A percentile compares a stretch with the other conserved stretches of the same genome.
Conservation (phyloP, 2,113 vertebrate species). For the Monarcha castaneiventris region DNA sequence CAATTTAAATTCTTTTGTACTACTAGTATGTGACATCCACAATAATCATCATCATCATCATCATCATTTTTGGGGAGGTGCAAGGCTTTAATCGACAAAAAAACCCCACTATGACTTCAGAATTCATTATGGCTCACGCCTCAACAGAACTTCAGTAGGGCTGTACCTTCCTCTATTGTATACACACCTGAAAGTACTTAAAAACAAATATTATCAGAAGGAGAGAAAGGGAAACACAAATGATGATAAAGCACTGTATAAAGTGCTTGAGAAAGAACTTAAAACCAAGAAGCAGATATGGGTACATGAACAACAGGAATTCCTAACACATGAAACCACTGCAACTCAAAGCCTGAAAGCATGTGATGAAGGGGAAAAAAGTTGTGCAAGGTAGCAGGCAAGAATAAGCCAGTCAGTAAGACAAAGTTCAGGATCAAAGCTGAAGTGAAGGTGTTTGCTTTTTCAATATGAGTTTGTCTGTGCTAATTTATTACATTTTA, state of each 20-base stretch:
- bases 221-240: neutral
- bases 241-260: neutral
- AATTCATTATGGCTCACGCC: neutral
- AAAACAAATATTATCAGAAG: neutral
- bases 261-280: neutral
- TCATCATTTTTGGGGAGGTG: neutral
- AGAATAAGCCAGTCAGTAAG: neutral
- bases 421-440: neutral
- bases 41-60: neutral
- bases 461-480: neutral
- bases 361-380: neutral
- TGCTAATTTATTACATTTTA: neutral
- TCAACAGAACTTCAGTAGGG: neutral
- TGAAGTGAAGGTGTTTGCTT: neutral
- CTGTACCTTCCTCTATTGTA: neutral
- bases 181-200: neutral
- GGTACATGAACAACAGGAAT: neutral
- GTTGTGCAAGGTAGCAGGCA: neutral
- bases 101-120: fast-evolving
- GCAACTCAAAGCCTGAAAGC: neutral
- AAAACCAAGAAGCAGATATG: neutral
- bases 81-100: neutral
- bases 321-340: neutral
- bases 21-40: neutral
- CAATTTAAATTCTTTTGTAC: conserved; percentile 10